These are phyloP conservation scores for Zaprionus lachaisei DNA, from an alignment of 1,140 invertebrate genomes.

Conservation along the genomic window DNA sequence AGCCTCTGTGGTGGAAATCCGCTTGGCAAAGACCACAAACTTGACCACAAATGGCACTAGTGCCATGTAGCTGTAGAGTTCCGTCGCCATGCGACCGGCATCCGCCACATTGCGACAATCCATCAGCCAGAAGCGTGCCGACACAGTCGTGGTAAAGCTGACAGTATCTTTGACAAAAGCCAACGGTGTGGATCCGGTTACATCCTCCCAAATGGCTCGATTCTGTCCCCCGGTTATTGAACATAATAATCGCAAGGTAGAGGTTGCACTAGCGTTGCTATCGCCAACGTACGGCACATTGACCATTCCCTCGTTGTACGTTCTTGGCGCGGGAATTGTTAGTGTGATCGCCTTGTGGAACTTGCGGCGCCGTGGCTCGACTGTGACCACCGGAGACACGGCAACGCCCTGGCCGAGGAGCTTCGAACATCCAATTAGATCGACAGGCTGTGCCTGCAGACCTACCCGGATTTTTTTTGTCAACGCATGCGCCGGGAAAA, in stretches of 20 bases:
- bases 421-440: conserved; percentile 97
- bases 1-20: conserved; percentile 95
- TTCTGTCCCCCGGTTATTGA: conserved; percentile 99
- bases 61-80: conserved; percentile 95
- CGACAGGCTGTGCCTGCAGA: conserved; percentile 99
- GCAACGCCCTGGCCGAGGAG: conserved; percentile 98
- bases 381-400: conserved; percentile 99
- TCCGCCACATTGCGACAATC: conserved; percentile 98
- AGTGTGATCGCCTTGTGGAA: conserved; percentile 99
- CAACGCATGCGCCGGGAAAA: conserved; percentile 98
- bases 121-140: conserved; percentile 99
- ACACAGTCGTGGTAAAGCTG: conserved; percentile 99
- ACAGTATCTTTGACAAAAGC: conserved; percentile 99
- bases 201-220: conserved; percentile 99
- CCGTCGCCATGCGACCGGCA: conserved; percentile 99
- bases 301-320: conserved; percentile 97
- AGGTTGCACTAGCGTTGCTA: conserved; percentile 88
- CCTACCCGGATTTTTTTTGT: conserved; percentile 99
- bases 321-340: conserved; percentile 98
- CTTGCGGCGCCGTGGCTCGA: conserved; percentile 98
- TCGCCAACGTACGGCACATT: conserved; percentile 91
- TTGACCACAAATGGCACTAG: conserved; percentile 99
- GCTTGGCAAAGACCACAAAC: conserved; percentile 97
- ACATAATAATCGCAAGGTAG: conserved; percentile 97
- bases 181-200: conserved; percentile 98